Evolutionary conservation across 2,888 invertebrate species (phyloP).

Genomic region (Thelaira solivaga): DNA sequence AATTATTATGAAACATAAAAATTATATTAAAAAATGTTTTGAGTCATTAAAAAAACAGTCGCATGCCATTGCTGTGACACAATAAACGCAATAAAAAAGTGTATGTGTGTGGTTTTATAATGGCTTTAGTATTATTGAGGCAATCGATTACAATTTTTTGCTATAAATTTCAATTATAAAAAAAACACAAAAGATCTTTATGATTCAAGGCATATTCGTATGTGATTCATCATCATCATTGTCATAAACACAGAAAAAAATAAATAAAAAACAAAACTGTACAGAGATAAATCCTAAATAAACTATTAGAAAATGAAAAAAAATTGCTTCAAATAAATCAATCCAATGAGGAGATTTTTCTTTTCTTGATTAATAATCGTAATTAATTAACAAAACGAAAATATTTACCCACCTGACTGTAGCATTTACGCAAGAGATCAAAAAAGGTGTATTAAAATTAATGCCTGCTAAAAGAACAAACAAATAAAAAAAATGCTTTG

Average conservation of each 20-base stretch:
- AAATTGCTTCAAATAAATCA: background rate
- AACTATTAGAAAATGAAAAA: background rate
- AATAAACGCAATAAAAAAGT: background rate
- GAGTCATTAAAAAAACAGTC: too few relatives aligned
- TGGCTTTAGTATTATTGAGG: background rate
- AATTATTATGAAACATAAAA: too few relatives aligned
- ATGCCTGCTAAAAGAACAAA: too few relatives aligned
- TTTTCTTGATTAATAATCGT: background rate
- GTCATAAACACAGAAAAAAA: background rate
- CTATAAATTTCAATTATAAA: background rate
- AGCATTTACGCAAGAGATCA: background rate
- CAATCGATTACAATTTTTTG: background rate
- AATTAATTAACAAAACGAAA: background rate
- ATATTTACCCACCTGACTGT: background rate
- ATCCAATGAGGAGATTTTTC: background rate
- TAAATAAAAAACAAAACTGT: background rate
- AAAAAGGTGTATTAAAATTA: background rate
- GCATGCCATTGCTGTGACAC: too few relatives aligned
- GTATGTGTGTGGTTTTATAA: background rate
- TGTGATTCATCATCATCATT: constrained; percentile 13
- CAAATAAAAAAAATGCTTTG: too few relatives aligned
- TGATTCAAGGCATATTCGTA: too few relatives aligned
- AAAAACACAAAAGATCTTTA: background rate
- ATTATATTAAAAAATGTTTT: too few relatives aligned
- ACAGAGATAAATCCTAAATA: background rate